phyloP scores from a whole-genome alignment of 1,140 invertebrate species.

The Drosophila albomicans region DNA sequence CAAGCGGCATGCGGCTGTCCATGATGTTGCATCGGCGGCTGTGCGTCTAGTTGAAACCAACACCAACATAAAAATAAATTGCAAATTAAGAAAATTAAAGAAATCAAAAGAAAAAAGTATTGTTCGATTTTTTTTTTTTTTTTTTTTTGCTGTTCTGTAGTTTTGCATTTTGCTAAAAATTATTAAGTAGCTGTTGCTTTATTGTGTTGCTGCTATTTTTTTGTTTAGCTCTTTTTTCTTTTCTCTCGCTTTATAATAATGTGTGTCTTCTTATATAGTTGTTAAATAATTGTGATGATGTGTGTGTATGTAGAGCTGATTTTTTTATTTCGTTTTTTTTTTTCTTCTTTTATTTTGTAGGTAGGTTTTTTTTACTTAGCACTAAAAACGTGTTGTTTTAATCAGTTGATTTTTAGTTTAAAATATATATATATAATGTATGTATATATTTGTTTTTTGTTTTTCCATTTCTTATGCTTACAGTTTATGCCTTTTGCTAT shows the following conservation, averaged over 20 bases:
- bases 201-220: conserved; percentile 69
- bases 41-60: conserved; percentile 24
- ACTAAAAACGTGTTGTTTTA: conserved; percentile 69
- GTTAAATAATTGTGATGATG: conserved; percentile 67
- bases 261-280: conserved; percentile 61
- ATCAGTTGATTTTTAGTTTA: conserved; percentile 73
- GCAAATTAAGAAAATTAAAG: conserved; percentile 34
- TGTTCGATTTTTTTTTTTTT: conserved; percentile 2
- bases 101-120: conserved; percentile 46
- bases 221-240: conserved; percentile 41
- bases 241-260: conserved; percentile 32
- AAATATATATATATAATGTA: conserved; percentile 70
- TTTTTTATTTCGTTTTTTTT: conserved; percentile 59
- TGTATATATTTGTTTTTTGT: conserved; percentile 31
- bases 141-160: conserved; percentile 46
- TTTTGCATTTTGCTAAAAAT: conserved; percentile 80
- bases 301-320: conserved; percentile 19
- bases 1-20: conserved; percentile 25
- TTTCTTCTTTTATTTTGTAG: conserved; percentile 56
- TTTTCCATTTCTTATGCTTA: conserved; percentile 29
- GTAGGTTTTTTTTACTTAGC: conserved; percentile 81
- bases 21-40: conserved; percentile 37
- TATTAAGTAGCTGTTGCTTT: conserved; percentile 83
- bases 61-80: conserved; percentile 2
- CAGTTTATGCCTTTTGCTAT: conserved; percentile 56